These are phyloP conservation scores for Pterois miles DNA, from an alignment of 2,797 vertebrate genomes.

Conservation along the genomic window DNA sequence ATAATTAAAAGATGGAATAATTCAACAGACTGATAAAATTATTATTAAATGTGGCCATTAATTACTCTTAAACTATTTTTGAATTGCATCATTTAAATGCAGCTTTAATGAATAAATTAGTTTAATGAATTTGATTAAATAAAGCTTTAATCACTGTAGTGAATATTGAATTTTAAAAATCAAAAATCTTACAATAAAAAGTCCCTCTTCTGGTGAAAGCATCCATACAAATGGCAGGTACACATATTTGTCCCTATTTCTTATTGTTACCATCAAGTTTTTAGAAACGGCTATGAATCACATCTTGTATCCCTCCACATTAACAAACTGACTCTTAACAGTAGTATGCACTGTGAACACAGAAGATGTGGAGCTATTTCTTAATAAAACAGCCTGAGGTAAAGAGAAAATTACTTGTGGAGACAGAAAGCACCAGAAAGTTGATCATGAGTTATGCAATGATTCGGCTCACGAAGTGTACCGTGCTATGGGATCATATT, in stretches of 20 bases:
- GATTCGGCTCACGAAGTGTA: slow-evolving; percentile 8
- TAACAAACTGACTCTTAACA: slow-evolving; percentile 25
- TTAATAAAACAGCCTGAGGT: slow-evolving; percentile 43
- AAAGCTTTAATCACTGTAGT: neutral
- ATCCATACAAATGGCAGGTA: neutral
- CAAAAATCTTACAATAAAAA: neutral
- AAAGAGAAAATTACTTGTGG: slow-evolving; percentile 21
- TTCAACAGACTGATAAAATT: neutral
- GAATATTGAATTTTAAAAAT: neutral
- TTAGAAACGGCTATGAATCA: neutral
- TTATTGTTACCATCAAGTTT: neutral
- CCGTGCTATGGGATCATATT: slow-evolving; percentile 15
- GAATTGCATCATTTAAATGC: neutral
- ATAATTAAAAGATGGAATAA: neutral
- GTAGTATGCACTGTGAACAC: neutral
- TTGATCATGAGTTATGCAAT: slow-evolving; percentile 29
- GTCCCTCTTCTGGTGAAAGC: neutral
- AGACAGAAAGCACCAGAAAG: slow-evolving; percentile 16
- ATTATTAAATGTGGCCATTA: neutral
- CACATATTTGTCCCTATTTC: neutral
- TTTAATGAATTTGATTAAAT: neutral
- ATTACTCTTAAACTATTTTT: neutral
- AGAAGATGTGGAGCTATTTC: slow-evolving; percentile 20
- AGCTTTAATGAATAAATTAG: neutral
- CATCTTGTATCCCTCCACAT: neutral